Conservation (phyloP, 2,797 vertebrate species). For the Pseudopleuronectes americanus region DNA sequence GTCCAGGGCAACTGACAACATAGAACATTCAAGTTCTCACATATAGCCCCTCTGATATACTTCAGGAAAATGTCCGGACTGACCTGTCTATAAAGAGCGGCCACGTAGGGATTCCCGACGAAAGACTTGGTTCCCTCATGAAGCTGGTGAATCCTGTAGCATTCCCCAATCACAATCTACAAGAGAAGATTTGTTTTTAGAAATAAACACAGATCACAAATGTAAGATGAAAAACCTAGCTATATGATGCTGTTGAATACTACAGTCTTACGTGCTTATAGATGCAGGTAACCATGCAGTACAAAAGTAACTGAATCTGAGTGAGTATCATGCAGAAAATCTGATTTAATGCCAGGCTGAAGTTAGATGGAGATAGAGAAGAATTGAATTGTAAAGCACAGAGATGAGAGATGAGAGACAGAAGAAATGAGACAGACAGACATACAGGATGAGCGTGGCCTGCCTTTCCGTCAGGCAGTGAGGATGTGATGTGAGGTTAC, state of each 20-base stretch:
- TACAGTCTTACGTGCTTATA: not conserved
- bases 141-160: constrained; percentile 93
- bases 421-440: constrained; percentile 41
- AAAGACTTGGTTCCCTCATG: constrained; percentile 92
- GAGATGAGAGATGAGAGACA: constrained; percentile 35
- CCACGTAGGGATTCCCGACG: constrained; percentile 93
- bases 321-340: constrained; percentile 59
- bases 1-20: too few species aligned
- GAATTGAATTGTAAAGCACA: constrained; percentile 29
- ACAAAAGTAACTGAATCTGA: constrained; percentile 29
- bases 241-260: not conserved
- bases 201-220: constrained; percentile 11
- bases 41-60: too few species aligned
- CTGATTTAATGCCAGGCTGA: constrained; percentile 30
- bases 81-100: constrained; percentile 93
- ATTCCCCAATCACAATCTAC: constrained; percentile 95
- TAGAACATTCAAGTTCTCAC: too few species aligned
- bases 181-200: constrained; percentile 24
- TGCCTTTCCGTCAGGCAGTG: constrained; percentile 81
- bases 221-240: not conserved
- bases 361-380: constrained; percentile 23
- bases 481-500: constrained; percentile 50
- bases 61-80: constrained; percentile 8
- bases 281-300: constrained; percentile 32
- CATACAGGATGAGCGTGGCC: constrained; percentile 78